A percentile compares a stretch with the other conserved stretches of the same genome.
Evolutionary conservation across 2,113 vertebrate genomes (phyloP).

Genomic region (Hystrix brachyura): DNA sequence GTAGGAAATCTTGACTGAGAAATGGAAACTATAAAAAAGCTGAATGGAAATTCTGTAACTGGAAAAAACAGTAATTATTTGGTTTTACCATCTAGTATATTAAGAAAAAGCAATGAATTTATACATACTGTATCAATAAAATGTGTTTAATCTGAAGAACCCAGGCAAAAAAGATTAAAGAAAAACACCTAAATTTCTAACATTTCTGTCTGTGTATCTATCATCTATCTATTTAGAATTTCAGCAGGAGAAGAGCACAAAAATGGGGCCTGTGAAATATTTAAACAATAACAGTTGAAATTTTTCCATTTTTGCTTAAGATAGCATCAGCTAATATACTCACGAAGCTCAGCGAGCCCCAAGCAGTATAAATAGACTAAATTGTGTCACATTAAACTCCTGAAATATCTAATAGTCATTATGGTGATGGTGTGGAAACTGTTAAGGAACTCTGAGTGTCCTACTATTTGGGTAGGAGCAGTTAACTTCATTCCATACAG

Average conservation of each 20-base stretch:
- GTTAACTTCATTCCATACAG: background rate
- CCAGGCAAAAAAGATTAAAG: background rate
- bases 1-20: background rate
- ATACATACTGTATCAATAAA: background rate
- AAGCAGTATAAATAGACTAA: background rate
- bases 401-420: background rate
- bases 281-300: background rate
- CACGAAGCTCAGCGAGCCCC: background rate
- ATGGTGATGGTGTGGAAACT: background rate
- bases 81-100: background rate
- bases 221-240: background rate
- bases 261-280: background rate
- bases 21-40: constrained; percentile 2
- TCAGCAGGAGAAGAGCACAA: background rate
- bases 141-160: background rate
- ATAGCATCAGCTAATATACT: background rate
- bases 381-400: background rate
- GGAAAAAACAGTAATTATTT: background rate
- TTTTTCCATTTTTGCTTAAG: background rate
- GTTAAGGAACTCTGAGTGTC: background rate
- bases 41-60: background rate
- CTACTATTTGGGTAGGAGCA: background rate
- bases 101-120: background rate
- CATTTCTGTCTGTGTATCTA: background rate
- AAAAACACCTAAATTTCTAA: background rate